Percentiles rank a stretch among this genome's conserved stretches.
Conservation (phyloP, 1,140 invertebrate genomes). For the Penaeus chinensis region DNA sequence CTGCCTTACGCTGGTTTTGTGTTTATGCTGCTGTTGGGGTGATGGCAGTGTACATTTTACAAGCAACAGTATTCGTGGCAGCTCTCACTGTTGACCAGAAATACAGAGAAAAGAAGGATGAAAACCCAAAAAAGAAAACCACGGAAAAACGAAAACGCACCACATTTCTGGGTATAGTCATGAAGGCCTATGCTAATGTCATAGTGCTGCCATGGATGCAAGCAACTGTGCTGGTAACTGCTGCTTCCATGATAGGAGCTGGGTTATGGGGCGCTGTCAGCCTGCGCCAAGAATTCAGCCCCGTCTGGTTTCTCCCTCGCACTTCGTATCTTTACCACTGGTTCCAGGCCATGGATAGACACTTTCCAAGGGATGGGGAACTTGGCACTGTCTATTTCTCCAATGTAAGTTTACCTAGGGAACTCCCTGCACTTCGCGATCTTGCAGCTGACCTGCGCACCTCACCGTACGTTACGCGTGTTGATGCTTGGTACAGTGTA, state of each 20-base stretch:
- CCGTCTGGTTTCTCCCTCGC: constrained; percentile 71
- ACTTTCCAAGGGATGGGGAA: constrained; percentile 69
- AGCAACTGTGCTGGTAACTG: constrained; percentile 68
- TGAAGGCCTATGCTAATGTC: constrained; percentile 16
- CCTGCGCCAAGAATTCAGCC: constrained; percentile 72
- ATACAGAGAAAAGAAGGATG: constrained; percentile 65
- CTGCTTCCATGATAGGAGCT: constrained; percentile 64
- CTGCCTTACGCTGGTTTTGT: constrained; percentile 71
- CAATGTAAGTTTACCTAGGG: constrained; percentile 72
- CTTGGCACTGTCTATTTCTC: constrained; percentile 33
- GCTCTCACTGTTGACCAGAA: constrained; percentile 72
- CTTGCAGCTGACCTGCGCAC: constrained; percentile 72
- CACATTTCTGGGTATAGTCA: background rate
- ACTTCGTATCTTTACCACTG: constrained; percentile 65
- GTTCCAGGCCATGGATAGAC: constrained; percentile 35
- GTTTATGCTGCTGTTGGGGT: constrained; percentile 71
- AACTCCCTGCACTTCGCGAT: constrained; percentile 73
- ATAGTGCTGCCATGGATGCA: constrained; percentile 53
- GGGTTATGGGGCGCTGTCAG: constrained; percentile 69
- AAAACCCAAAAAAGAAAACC: too few species aligned
- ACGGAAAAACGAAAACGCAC: background rate
- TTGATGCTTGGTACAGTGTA: constrained; percentile 73
- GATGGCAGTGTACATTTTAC: constrained; percentile 71
- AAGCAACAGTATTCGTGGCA: constrained; percentile 73
- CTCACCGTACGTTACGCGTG: constrained; percentile 71